Evolutionary conservation across 92 coral and sea anemone species (phyloP), one percentile per base, ranked within the genome.

Genomic region (Palythoa heliodiscus): DNA sequence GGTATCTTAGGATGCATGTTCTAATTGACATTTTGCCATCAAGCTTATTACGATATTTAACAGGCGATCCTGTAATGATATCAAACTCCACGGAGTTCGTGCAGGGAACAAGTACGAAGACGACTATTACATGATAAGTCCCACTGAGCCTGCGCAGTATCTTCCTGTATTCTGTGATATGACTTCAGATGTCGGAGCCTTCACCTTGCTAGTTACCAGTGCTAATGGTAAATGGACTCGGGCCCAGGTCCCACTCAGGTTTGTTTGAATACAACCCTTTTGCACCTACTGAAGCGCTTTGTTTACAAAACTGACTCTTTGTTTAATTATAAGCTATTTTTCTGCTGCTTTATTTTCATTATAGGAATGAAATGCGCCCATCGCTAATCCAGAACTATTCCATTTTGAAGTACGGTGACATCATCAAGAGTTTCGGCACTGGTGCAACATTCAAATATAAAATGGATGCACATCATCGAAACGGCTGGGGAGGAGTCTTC

Each of bases 41-140:
- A 54, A 54, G 10, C 19, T 16, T 3, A 2, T 58, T 58, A 52
- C 19, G 5, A 58, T 22, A 12, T 15, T 54, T 43, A 2, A 9
- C 77, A 88, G 91, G 37, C 89, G 93, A 37, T 91, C 96, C n/a
- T 93, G 96, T 74, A 89, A 91, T 57, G 96, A 91, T 40, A 83
- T 93, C 86, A 93, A 90, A 53, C 22, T 93, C 16, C 92, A 87
- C 74, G 96, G 96, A 37, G 75, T 61, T 38, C 76, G 91, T 5
- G 87, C 86, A 52, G 90, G 91, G 93, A 29, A 1, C 35, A 29
- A 29, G 35, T 29, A 29, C 35, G 35, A 29, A 29, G 35, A 29
- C 35, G 35, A 92, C 5, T 88, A 86, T 67, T 91, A 91, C 83
- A 83, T 88, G 93, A 87, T 93, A 16, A 75, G 72, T 50, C 66